Percentiles rank a stretch among this genome's conserved stretches.
Evolutionary conservation across 1,140 invertebrate species (phyloP).

Genomic region (Lineus longissimus): DNA sequence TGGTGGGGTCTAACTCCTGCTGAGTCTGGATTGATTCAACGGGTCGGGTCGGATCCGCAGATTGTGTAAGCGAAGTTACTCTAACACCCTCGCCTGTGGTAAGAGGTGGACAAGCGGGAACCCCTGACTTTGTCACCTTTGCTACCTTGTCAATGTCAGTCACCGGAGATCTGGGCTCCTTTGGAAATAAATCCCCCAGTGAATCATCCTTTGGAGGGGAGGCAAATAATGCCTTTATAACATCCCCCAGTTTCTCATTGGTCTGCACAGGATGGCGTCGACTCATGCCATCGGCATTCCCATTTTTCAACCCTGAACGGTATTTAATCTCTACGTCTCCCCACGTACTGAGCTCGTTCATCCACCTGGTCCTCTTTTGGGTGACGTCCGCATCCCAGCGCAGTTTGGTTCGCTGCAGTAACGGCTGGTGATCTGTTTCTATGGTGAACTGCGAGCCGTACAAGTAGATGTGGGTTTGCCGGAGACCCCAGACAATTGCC

Average conservation of each 20-base stretch:
- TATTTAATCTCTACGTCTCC: slow-evolving; percentile 1
- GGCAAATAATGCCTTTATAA: too few relatives aligned
- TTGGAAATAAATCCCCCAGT: too few relatives aligned
- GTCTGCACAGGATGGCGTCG: background rate
- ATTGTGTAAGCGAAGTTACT: too few relatives aligned
- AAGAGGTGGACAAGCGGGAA: too few relatives aligned
- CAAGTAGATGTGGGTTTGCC: slow-evolving; percentile 17
- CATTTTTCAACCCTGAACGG: background rate
- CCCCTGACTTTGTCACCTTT: too few relatives aligned
- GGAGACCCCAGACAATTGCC: slow-evolving; percentile 17
- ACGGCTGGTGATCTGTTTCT: slow-evolving; percentile 11
- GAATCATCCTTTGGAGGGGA: too few relatives aligned
- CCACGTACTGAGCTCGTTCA: background rate
- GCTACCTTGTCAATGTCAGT: too few relatives aligned
- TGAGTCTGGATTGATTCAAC: too few relatives aligned
- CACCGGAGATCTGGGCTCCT: too few relatives aligned
- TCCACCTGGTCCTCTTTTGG: slow-evolving; percentile 5
- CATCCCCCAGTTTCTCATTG: background rate
- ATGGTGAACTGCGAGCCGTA: slow-evolving; percentile 18
- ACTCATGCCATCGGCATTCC: slow-evolving; percentile 10
- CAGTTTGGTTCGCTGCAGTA: background rate
- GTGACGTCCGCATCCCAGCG: background rate
- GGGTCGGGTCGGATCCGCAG: too few relatives aligned
- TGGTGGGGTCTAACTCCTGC: too few relatives aligned
- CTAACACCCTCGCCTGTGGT: too few relatives aligned